Evolutionary conservation across 1,140 invertebrate species (phyloP).

Genomic region (Saccostrea echinata): DNA sequence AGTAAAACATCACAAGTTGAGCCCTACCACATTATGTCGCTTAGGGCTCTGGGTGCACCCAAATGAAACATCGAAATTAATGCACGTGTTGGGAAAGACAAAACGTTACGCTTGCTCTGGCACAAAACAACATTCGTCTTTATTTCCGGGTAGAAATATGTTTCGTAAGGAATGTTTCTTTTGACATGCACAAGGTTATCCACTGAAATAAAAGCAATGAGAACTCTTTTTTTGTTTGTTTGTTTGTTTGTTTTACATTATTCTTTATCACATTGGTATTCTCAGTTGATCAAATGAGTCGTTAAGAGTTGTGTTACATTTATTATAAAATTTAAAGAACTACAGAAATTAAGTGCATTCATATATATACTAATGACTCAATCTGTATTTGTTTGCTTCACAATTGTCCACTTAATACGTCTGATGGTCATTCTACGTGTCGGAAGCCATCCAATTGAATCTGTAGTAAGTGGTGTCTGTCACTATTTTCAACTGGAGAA

Average conservation of each 20-base stretch:
- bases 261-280: too few species aligned
- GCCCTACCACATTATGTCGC: constrained; percentile 24
- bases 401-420: neutral
- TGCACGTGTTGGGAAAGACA: constrained; percentile 15
- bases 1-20: constrained; percentile 34
- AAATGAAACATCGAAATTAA: constrained; percentile 11
- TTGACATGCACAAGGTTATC: neutral
- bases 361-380: neutral
- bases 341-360: neutral
- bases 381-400: neutral
- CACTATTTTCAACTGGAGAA: neutral
- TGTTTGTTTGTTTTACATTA: too few species aligned
- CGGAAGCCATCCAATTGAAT: constrained; percentile 15
- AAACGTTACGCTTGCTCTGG: neutral
- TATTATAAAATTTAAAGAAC: neutral
- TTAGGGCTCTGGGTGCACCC: neutral
- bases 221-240: neutral
- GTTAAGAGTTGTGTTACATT: neutral
- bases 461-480: neutral
- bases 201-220: neutral
- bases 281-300: too few species aligned
- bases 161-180: neutral
- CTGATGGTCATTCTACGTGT: neutral
- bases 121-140: neutral
- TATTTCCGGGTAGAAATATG: constrained; percentile 5